A percentile compares a stretch with the other conserved stretches of the same genome.
These are phyloP conservation scores for Theonella swinhoei DNA, from an alignment of 37 sponge, comb jelly and placozoan genomes.

Conservation along the genomic window DNA sequence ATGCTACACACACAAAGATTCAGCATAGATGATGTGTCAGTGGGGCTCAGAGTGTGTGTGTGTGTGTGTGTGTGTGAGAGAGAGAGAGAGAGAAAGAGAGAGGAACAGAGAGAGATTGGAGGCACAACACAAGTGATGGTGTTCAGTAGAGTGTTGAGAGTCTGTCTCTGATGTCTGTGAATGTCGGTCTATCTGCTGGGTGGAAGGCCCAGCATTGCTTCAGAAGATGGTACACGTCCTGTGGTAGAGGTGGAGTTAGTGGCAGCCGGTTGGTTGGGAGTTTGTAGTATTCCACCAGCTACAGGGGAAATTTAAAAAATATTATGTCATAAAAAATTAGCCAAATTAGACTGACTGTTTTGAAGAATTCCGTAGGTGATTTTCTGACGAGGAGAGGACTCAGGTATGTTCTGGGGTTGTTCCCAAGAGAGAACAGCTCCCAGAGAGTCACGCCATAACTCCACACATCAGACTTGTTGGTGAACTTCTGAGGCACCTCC, in stretches of 20 bases:
- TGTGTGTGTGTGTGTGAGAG: constrained; percentile 6
- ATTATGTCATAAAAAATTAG: background rate
- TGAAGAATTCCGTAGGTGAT: background rate
- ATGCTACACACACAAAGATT: too few species aligned
- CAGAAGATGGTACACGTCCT: constrained; percentile 36
- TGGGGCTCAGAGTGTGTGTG: constrained; percentile 15
- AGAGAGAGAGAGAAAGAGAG: background rate
- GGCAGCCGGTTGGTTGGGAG: constrained; percentile 13
- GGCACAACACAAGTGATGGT: background rate
- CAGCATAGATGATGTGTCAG: background rate
- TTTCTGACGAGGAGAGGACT: background rate
- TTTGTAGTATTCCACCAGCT: constrained; percentile 18
- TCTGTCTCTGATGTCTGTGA: constrained; percentile 11
- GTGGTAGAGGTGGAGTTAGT: background rate
- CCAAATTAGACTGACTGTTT: constrained; percentile 2
- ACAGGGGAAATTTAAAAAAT: background rate
- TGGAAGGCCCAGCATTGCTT: constrained; percentile 50
- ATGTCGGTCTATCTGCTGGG: constrained; percentile 40
- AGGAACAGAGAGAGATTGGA: background rate
- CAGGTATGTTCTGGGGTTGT: constrained; percentile 23
- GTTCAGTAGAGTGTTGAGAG: background rate
- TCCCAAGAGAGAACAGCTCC: constrained; percentile 70
- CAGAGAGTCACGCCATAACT: constrained; percentile 67
- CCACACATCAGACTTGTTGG: constrained; percentile 66
- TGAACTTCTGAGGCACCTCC: constrained; percentile 18